Percentiles rank a stretch among this genome's conserved stretches.
Conservation (phyloP, 2,797 vertebrate genomes). For the Lerista edwardsae region DNA sequence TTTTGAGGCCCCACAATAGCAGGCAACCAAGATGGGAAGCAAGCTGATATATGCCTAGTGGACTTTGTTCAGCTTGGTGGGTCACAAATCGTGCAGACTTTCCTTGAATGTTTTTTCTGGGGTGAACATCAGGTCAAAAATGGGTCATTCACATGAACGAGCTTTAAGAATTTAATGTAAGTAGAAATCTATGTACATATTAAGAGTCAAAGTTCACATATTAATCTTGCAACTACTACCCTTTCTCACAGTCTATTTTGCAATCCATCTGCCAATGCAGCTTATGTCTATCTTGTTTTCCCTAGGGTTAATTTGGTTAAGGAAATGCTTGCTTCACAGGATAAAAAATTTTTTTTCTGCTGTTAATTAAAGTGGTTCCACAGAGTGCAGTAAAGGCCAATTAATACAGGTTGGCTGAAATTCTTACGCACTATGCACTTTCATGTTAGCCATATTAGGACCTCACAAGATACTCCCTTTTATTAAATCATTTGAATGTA, state of each 20-base stretch:
- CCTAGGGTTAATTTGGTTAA: background rate
- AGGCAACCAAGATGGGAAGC: background rate
- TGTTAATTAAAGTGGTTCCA: constrained; percentile 5
- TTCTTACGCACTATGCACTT: background rate
- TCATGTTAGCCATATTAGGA: background rate
- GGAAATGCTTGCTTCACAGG: background rate
- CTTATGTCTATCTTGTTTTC: background rate
- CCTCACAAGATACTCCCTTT: background rate
- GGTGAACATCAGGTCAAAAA: background rate
- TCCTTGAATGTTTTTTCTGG: background rate
- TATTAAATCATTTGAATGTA: constrained; percentile 10
- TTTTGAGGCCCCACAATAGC: background rate
- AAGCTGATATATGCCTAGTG: background rate
- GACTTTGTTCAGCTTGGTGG: background rate
- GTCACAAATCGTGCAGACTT: background rate
- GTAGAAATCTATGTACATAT: background rate
- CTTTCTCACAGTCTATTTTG: background rate
- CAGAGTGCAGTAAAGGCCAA: background rate
- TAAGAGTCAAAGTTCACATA: background rate
- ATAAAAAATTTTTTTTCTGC: background rate
- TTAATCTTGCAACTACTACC: background rate
- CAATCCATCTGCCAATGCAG: background rate
- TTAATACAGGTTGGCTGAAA: background rate
- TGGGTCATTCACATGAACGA: background rate
- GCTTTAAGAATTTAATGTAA: background rate